Conservation (phyloP, 2,797 vertebrate genomes). For the Cyprinodon diabolis region DNA sequence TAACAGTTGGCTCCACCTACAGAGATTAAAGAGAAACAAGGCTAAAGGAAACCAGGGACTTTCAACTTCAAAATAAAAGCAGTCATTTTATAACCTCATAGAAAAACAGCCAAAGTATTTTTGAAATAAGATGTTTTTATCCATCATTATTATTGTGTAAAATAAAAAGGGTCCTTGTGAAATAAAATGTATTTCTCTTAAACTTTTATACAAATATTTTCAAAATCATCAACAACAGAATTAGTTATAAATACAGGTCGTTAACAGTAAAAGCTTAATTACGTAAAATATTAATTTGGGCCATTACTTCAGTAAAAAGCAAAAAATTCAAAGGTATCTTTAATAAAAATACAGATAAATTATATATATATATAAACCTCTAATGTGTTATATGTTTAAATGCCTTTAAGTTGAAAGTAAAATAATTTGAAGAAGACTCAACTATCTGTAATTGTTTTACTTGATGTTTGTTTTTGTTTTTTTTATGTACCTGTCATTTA, state of each 20-base stretch:
- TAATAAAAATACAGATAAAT: too few relatives aligned
- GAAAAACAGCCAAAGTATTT: not conserved
- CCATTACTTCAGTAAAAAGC: too few relatives aligned
- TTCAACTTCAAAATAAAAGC: conserved; percentile 49
- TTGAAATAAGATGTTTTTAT: not conserved
- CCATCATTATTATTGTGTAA: not conserved
- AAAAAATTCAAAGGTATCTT: too few relatives aligned
- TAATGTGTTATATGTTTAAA: too few relatives aligned
- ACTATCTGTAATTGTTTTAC: too few relatives aligned
- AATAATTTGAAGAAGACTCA: too few relatives aligned
- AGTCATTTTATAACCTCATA: not conserved
- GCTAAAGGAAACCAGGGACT: conserved; percentile 17
- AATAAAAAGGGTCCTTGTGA: not conserved
- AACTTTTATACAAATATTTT: not conserved
- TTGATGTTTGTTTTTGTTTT: too few relatives aligned
- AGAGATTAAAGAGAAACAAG: conserved; percentile 12
- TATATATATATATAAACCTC: too few relatives aligned
- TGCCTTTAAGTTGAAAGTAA: too few relatives aligned
- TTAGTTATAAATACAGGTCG: too few relatives aligned
- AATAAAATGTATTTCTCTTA: not conserved
- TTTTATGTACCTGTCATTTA: too few relatives aligned
- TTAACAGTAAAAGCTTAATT: not conserved
- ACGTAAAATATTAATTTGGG: not conserved
- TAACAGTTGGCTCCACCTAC: conserved; percentile 34
- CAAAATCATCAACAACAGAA: too few relatives aligned